Base-by-base conservation (phyloP, 2,113 vertebrate species). In the Eublepharis macularius region DNA sequence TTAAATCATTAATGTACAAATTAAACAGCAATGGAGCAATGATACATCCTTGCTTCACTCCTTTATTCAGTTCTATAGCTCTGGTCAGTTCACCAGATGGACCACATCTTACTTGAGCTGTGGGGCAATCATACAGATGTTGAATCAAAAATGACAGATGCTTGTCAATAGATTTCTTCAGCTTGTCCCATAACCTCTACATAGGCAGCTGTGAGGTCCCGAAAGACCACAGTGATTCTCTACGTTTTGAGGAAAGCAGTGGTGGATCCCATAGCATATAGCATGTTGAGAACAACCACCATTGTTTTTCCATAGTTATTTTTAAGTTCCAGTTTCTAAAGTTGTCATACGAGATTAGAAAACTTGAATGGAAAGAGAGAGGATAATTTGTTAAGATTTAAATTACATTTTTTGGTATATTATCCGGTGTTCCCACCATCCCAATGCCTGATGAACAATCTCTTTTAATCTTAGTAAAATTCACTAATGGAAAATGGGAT, bases 291-390 rank as follows among this genome's bases (percentile, higher is more conserved):
- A 4, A 8, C 68, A 76, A 36, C 0, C 29, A 63, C 24, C 4
- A 3, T 26, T 17, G 21, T 8, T 51, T 29, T 80, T 36, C n/a
- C 54, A 12, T 57, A 63, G 26, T 19, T 19, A 57, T 85, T 60
- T 36, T 77, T 73, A 6, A 65, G 66, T 72, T 88, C 77, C 41
- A 4, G 0, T 85, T 89, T 90, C 79, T 45, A 79, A 89, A 47
- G 39, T 75, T 5, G 17, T 26, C 68, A 66, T 6, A 68, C 6
- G 54, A 63, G 32, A 83, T 84, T 17, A 90, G 68, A 34, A 21
- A 90, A 68, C 69, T 60, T 60, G 57, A 2, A 60, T 60, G 57
- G 57, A 60, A 60, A 7, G 39, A 68, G 75, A 17, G 82, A 73
- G 54, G 76, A 0, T 0, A 26, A 54, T 88, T 66, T 63, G 36